Base-by-base conservation (phyloP, 2,113 vertebrate genomes). In the Myiopsitta monachus region DNA sequence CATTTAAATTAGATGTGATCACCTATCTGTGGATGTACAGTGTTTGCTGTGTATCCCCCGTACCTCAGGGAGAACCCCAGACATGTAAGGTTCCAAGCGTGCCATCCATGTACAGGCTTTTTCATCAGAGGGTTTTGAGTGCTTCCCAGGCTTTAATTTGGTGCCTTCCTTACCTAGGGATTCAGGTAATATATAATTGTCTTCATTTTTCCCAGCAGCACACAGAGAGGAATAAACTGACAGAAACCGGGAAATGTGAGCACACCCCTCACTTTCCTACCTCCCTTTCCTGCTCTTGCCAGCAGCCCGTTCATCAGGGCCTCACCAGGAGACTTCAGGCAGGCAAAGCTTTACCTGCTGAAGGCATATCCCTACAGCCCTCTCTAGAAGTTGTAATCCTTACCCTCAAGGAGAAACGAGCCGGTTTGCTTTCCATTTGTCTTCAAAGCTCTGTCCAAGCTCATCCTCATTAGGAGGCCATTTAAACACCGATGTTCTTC, bases 1-100 rank as follows among this genome's bases (percentile, higher is more conserved):
- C 66, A 84, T 94, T 92, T 80, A 94, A 96, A 97, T 95, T 66
- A 94, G 91, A 96, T 95, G 87, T 92, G 94, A 94, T 96, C 84
- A 92, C 92, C 91, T 86, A 89, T 94, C 83, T 96, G 87, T n/a
- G 84, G 70, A 87, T 64, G 41, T 74, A 79, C 80, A 81, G 55
- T 83, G 91, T 83, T 94, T 83, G 68, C 76, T 89, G 44, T 63
- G 69, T 87, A 94, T 86, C 47, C 57, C 46, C 46, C 0, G 3
- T 70, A 64, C 80, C 69, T 38, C 10, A 46, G 88, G 70, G 88
- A 96, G 80, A 91, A 75, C 75, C 30, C 10, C 49, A 90, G 90
- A 77, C 62, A 76, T 4, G 26, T 31, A 54, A 92, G 52, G 73
- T 90, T 81, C 61, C 38, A 23, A 81, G 73, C 6, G 2, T 13